These are phyloP conservation scores for Dromiciops gliroides DNA, from an alignment of 2,113 vertebrate species.

Conservation along the genomic window DNA sequence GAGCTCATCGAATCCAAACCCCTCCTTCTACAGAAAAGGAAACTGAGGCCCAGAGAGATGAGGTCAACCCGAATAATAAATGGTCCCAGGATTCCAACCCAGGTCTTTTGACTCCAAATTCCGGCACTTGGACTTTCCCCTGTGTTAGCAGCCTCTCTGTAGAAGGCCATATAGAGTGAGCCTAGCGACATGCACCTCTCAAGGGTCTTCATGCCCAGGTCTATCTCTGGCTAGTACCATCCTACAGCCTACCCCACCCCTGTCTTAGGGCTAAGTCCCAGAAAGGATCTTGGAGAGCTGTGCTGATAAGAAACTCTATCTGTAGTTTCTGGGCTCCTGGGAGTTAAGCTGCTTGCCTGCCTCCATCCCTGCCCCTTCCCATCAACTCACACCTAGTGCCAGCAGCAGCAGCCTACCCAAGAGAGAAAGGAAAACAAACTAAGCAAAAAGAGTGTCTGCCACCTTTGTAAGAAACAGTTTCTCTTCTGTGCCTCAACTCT, in stretches of 20 bases:
- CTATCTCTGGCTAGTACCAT: background rate
- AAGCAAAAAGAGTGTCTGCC: background rate
- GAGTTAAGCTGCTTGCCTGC: background rate
- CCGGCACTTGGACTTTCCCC: too few relatives aligned
- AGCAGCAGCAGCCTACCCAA: background rate
- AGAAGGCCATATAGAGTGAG: too few relatives aligned
- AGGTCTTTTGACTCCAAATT: background rate
- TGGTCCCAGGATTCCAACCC: background rate
- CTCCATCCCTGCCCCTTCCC: background rate
- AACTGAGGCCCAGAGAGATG: constrained; percentile 30
- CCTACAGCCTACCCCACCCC: background rate
- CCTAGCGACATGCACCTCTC: background rate
- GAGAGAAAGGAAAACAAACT: background rate
- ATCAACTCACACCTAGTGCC: background rate
- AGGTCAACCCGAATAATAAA: background rate
- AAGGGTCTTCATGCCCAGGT: background rate
- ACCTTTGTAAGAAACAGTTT: background rate
- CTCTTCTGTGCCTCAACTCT: background rate
- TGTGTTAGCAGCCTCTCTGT: background rate
- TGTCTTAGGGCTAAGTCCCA: background rate
- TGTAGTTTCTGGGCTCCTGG: background rate
- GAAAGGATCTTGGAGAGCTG: background rate
- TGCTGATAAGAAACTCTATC: background rate
- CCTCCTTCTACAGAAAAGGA: constrained; percentile 42
- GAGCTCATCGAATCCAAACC: background rate